Evolutionary conservation across 1,140 invertebrate species (phyloP), one percentile per base, ranked within the genome.

Genomic region (Caenorhabditis inopinata): DNA sequence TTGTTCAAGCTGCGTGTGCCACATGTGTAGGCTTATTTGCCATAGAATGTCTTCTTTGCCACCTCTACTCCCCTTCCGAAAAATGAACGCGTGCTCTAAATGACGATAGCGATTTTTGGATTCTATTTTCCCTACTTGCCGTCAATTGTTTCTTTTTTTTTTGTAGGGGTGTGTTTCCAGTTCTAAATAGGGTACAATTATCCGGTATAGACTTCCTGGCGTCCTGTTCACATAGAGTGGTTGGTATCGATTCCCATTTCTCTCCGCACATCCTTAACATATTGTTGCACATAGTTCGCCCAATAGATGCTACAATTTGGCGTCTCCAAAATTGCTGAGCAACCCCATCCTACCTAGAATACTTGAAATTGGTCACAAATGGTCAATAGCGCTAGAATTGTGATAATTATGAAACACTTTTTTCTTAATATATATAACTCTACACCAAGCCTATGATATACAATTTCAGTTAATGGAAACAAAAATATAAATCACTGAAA

Each of bases 141-240:
- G 38, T 32, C 32, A 58, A 38, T 68, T 18, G 53, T 62, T 68
- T 68, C 6, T 7, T 68, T 38, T n/a, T n/a, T n/a, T n/a, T n/a
- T n/a, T n/a, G n/a, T n/a, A n/a, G 27, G 16, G 51, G 51, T 58
- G 51, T 58, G 51, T 58, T 58, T 58, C 35, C n/a, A 18, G 21
- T 21, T 68, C 51, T 29, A 32, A 12, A 23, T 68, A 68, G 58
- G 58, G 58, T 68, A 68, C 58, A 68, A 68, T 68, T 38, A 53
- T 68, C 58, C 58, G 58, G 58, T 68, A 68, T 68, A 68, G 58
- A 68, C n/a, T 38, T 18, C 32, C 3, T 14, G 21, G n/a, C 32
- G 0, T 12, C 58, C n/a, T n/a, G n/a, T n/a, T n/a, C n/a, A n/a
- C n/a, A n/a, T n/a, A n/a, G n/a, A n/a, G n/a, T n/a, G n/a, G n/a